Percentiles rank a stretch among this genome's conserved stretches.
Evolutionary conservation across 2,113 vertebrate species (phyloP).

Genomic region (Larimichthys crocea): DNA sequence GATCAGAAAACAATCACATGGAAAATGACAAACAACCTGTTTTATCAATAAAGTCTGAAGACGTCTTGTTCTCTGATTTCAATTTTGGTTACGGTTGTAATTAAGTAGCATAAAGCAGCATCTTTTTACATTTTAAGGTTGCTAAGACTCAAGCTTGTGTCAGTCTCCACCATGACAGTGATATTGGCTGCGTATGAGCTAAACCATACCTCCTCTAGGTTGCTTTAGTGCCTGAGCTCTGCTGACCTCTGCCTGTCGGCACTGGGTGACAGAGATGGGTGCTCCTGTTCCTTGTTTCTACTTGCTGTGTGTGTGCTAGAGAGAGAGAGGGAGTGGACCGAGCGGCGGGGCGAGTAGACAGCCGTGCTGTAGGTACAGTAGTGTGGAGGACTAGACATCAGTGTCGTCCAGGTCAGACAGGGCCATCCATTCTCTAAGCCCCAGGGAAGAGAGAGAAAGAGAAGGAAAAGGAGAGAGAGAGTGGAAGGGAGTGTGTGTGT

Average conservation of each 20-base stretch:
- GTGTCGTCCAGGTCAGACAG: constrained; percentile 82
- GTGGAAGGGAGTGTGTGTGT: constrained; percentile 22
- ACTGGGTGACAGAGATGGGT: constrained; percentile 73
- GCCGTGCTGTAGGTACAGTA: constrained; percentile 80
- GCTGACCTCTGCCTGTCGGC: constrained; percentile 79
- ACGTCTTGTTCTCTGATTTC: neutral
- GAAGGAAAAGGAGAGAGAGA: constrained; percentile 39
- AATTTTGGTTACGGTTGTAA: neutral
- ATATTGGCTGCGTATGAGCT: constrained; percentile 46
- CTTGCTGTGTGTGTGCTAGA: constrained; percentile 13
- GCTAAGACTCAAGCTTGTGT: neutral
- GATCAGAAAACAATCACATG: neutral
- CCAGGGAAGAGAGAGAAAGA: constrained; percentile 63
- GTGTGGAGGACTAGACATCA: constrained; percentile 76
- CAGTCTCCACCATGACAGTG: constrained; percentile 7
- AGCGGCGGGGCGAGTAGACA: constrained; percentile 66
- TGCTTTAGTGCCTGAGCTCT: constrained; percentile 68
- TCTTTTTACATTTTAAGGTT: constrained; percentile 15
- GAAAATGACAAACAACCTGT: neutral
- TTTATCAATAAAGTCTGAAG: neutral
- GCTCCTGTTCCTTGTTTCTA: constrained; percentile 39
- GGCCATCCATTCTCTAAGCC: constrained; percentile 82
- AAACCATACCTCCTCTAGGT: constrained; percentile 34
- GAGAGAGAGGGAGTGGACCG: constrained; percentile 44
- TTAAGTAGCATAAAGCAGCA: neutral